Conservation (phyloP, 2,888 invertebrate genomes). For the Salpingus planirostris region DNA sequence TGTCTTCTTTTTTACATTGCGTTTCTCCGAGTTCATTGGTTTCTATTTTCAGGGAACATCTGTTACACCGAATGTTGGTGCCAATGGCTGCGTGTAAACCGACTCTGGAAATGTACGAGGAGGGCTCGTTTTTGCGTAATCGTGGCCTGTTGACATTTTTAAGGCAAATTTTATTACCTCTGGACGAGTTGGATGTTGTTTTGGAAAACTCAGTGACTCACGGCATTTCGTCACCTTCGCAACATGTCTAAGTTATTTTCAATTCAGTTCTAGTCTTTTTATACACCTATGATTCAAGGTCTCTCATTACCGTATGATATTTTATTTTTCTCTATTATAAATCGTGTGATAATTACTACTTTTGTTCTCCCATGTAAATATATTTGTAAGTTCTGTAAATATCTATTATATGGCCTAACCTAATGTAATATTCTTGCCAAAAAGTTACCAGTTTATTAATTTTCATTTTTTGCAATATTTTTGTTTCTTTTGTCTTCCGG, state of each 20-base stretch:
- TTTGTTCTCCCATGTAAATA: constrained; percentile 8
- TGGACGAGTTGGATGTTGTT: constrained; percentile 82
- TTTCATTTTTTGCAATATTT: no score
- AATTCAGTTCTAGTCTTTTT: constrained; percentile 12
- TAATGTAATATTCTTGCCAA: constrained; percentile 13
- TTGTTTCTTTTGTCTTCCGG: no score
- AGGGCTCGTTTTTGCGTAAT: constrained; percentile 87
- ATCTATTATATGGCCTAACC: constrained; percentile 12
- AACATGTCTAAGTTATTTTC: constrained; percentile 20
- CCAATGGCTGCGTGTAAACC: constrained; percentile 85
- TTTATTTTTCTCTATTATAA: no score
- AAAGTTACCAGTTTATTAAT: no score
- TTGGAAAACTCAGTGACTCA: constrained; percentile 78
- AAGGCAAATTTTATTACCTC: constrained; percentile 79
- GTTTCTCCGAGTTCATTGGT: no score
- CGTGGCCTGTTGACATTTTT: constrained; percentile 79
- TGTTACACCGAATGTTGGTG: constrained; percentile 84
- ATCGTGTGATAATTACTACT: not conserved
- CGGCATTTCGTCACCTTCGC: constrained; percentile 45
- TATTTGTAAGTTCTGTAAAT: constrained; percentile 14
- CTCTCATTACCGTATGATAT: constrained; percentile 8
- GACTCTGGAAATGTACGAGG: constrained; percentile 91
- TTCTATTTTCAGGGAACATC: constrained; percentile 63
- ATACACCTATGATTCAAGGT: no score
- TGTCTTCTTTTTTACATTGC: no score